A percentile compares a stretch with the other conserved stretches of the same genome.
phyloP scores from a whole-genome alignment of 2,888 invertebrate genomes.

The Conus canariensis region DNA sequence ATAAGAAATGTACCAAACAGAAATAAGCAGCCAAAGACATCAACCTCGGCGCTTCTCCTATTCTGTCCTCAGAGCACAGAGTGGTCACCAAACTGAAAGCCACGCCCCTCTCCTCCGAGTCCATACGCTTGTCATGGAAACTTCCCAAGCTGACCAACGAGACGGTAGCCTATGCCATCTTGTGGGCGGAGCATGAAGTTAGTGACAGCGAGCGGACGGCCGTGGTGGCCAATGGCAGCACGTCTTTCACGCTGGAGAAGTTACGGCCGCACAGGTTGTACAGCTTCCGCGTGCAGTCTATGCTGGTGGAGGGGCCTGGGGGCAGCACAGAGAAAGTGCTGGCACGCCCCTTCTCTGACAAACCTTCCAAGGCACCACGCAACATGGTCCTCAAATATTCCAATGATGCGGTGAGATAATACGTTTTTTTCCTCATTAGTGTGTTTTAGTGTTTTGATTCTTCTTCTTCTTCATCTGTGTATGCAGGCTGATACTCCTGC shows the following conservation, averaged over 20 bases:
- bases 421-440: too few relatives aligned
- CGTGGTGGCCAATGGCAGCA: slow-evolving; percentile 43
- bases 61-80: slow-evolving; percentile 1
- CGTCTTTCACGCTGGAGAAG: slow-evolving; percentile 43
- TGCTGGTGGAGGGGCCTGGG: slow-evolving; percentile 39
- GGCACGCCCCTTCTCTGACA: slow-evolving; percentile 39
- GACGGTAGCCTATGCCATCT: slow-evolving; percentile 48
- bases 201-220: slow-evolving; percentile 32
- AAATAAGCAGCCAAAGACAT: too few relatives aligned
- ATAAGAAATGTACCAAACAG: too few relatives aligned
- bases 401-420: slow-evolving; percentile 29
- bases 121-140: slow-evolving; percentile 51
- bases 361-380: slow-evolving; percentile 46
- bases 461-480: too few relatives aligned
- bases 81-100: slow-evolving; percentile 48
- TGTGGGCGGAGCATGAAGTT: slow-evolving; percentile 44
- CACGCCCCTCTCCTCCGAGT: slow-evolving; percentile 44
- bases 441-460: neutral
- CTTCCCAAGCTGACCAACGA: slow-evolving; percentile 43
- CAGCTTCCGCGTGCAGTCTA: slow-evolving; percentile 48
- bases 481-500: too few relatives aligned
- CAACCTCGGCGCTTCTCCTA: too few relatives aligned
- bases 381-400: slow-evolving; percentile 30
- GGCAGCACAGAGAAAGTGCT: slow-evolving; percentile 41
- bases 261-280: slow-evolving; percentile 48